These are phyloP conservation scores for Frankliniella fusca DNA, from an alignment of 2,888 invertebrate genomes.

Conservation along the genomic window DNA sequence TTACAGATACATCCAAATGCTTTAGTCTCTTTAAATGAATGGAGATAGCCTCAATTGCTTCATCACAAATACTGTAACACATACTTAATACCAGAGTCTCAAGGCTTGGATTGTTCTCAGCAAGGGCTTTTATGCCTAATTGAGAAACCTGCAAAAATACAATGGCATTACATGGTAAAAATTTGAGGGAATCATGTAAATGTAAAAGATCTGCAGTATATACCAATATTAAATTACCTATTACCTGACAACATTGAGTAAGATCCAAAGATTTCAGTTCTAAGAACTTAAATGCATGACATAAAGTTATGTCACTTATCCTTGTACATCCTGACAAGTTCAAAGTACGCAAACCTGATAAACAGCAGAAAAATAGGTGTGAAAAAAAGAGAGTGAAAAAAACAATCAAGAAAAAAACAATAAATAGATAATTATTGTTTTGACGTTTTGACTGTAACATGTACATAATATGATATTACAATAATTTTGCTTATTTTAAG, in stretches of 20 bases:
- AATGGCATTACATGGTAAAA: slow-evolving; percentile 9
- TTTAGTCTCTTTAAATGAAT: slow-evolving; percentile 53
- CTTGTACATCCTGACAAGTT: slow-evolving; percentile 65
- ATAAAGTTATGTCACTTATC: slow-evolving; percentile 68
- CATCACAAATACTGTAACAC: slow-evolving; percentile 65
- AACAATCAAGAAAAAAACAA: slow-evolving; percentile 37
- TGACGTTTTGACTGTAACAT: too few species aligned
- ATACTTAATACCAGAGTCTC: slow-evolving; percentile 63
- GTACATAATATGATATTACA: neutral
- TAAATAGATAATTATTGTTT: neutral
- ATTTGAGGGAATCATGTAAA: neutral
- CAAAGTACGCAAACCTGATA: slow-evolving; percentile 54
- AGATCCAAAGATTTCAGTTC: slow-evolving; percentile 61
- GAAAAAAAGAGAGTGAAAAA: slow-evolving; percentile 35
- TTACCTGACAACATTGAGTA: slow-evolving; percentile 60
- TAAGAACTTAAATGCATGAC: slow-evolving; percentile 62
- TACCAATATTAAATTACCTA: neutral
- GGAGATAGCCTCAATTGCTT: slow-evolving; percentile 52
- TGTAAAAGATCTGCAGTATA: neutral
- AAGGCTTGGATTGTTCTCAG: slow-evolving; percentile 63
- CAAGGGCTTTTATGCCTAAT: slow-evolving; percentile 59
- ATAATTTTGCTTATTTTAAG: neutral
- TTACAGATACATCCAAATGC: slow-evolving; percentile 57
- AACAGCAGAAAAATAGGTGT: neutral
- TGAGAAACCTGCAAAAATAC: slow-evolving; percentile 55